Percentiles rank a stretch among this genome's conserved stretches.
phyloP scores from a whole-genome alignment of 2,888 invertebrate species.

The Drepanosiphum platanoidis region DNA sequence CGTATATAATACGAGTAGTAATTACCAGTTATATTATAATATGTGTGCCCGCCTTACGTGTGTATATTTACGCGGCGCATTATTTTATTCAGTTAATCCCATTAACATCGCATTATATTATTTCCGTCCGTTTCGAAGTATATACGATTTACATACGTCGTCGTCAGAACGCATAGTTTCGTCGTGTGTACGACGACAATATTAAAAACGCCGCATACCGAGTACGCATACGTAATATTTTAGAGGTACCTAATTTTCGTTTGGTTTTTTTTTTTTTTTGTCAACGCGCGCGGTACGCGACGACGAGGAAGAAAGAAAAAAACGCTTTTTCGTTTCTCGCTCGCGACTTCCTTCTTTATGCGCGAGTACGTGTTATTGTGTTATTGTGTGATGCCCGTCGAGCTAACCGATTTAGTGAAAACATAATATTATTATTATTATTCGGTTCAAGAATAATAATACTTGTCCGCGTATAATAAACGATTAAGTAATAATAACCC shows the following conservation, averaged over 20 bases:
- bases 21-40: conserved; percentile 30
- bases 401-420: too few relatives aligned
- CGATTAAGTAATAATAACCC: too few relatives aligned
- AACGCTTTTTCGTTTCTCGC: neutral
- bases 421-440: too few relatives aligned
- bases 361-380: too few relatives aligned
- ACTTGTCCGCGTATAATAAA: too few relatives aligned
- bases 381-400: too few relatives aligned
- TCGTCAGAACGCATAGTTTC: neutral
- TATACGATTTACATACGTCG: neutral
- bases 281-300: neutral
- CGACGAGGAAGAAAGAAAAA: neutral
- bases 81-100: conserved; percentile 52
- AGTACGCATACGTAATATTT: neutral
- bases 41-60: too few relatives aligned
- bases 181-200: conserved; percentile 1
- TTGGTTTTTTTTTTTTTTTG: too few relatives aligned
- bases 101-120: conserved; percentile 25
- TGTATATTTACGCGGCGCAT: neutral
- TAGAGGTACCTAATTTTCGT: conserved; percentile 4
- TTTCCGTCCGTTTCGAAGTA: conserved; percentile 22
- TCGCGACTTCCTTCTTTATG: neutral
- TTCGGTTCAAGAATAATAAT: too few relatives aligned
- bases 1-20: too few relatives aligned
- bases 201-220: neutral